phyloP scores from a whole-genome alignment of 2,113 vertebrate species.

The Actenoides hombroni region DNA sequence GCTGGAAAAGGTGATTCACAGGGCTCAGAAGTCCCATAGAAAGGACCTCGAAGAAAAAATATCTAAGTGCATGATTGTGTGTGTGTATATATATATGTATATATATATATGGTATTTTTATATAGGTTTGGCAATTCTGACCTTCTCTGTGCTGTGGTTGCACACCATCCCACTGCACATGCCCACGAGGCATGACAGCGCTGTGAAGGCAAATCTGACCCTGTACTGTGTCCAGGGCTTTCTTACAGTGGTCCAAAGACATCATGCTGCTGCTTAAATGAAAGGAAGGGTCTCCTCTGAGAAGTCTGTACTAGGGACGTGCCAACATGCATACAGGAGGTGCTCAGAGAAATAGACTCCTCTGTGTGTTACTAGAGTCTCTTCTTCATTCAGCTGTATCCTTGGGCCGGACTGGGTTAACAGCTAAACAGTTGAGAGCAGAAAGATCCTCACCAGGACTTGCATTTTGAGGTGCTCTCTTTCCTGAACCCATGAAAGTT shows the following conservation, averaged over 20 bases:
- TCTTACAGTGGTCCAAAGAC: not conserved
- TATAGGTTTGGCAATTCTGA: not conserved
- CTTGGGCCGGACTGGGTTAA: not conserved
- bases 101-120: not conserved
- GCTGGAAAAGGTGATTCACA: not conserved
- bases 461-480: not conserved
- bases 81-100: too few relatives aligned
- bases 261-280: not conserved
- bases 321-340: not conserved
- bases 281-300: not conserved
- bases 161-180: not conserved
- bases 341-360: not conserved
- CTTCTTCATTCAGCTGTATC: not conserved
- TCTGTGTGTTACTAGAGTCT: not conserved
- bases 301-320: not conserved
- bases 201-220: not conserved
- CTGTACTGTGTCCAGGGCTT: not conserved
- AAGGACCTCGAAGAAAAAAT: not conserved
- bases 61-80: accelerated
- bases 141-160: not conserved
- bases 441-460: not conserved
- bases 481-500: not conserved
- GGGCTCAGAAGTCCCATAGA: not conserved
- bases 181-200: not conserved
- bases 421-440: not conserved